Evolutionary conservation across 1,140 invertebrate species (phyloP).

Genomic region (Sycophila sp.): DNA sequence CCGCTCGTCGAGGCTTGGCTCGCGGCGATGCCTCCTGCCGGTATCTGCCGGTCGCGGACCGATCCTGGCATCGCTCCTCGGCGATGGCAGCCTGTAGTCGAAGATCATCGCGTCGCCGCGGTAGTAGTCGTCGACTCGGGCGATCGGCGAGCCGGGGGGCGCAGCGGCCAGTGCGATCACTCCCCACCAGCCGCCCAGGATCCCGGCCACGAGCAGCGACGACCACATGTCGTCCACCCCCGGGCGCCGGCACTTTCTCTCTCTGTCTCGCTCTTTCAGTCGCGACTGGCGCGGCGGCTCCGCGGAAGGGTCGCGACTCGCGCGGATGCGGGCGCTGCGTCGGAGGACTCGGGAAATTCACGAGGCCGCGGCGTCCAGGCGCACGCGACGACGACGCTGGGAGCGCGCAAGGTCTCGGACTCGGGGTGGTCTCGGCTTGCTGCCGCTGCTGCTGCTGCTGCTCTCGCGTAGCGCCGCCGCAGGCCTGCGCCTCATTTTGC

Average conservation of each 20-base stretch:
- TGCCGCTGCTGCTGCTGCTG: conserved; percentile 4
- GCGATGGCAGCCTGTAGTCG: background rate
- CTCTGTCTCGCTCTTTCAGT: background rate
- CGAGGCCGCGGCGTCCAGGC: background rate
- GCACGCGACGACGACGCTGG: background rate
- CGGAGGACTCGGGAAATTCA: background rate
- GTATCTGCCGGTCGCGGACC: background rate
- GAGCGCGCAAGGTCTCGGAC: background rate
- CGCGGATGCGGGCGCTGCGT: background rate
- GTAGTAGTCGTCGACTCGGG: conserved; percentile 18
- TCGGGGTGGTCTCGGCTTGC: conserved; percentile 5
- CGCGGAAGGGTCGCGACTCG: background rate
- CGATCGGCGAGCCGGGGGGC: conserved; percentile 52
- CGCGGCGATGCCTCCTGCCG: background rate
- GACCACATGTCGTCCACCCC: conserved; percentile 55
- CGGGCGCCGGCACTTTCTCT: conserved; percentile 35
- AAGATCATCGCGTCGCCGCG: conserved; percentile 16
- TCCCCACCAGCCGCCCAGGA: conserved; percentile 63
- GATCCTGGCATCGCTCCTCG: background rate
- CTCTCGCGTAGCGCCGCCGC: background rate
- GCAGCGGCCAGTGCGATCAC: conserved; percentile 51
- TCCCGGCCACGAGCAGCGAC: conserved; percentile 60
- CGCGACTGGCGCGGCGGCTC: background rate
- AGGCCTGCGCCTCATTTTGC: conserved; percentile 27
- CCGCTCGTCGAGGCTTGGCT: background rate